A percentile compares a stretch with the other conserved stretches of the same genome.
phyloP scores from a whole-genome alignment of 2,113 vertebrate species.

The Gila orcuttii region DNA sequence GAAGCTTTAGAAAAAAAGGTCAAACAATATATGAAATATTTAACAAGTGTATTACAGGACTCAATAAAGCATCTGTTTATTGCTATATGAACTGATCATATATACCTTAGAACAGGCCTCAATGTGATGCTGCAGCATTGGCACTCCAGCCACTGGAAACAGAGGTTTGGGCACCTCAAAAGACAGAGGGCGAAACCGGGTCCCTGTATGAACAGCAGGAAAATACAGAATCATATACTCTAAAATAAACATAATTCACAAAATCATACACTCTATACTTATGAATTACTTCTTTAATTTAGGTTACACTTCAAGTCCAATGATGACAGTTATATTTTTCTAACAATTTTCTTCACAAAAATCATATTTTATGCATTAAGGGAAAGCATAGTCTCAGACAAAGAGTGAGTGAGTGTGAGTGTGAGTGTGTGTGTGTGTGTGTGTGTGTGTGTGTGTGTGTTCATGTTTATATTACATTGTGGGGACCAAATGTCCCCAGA shows the following conservation, averaged over 20 bases:
- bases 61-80: not conserved
- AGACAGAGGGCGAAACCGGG: constrained; percentile 92
- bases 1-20: constrained; percentile 73
- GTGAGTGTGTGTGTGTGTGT: not conserved
- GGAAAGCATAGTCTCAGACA: not conserved
- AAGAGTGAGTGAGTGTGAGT: too few species aligned
- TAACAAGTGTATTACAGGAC: not conserved
- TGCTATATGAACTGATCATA: not conserved
- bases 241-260: not conserved
- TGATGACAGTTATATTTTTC: not conserved
- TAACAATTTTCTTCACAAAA: not conserved
- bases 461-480: too few species aligned
- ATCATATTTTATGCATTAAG: not conserved
- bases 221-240: not conserved
- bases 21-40: not conserved
- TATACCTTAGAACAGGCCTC: constrained; percentile 91
- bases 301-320: not conserved
- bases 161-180: constrained; percentile 97
- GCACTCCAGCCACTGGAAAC: constrained; percentile 94
- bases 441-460: too few species aligned
- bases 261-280: not conserved
- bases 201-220: constrained; percentile 70
- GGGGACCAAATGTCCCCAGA: too few species aligned
- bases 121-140: constrained; percentile 98
- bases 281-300: not conserved